Conservation (phyloP, 1,140 invertebrate genomes). For the Manduca sexta region DNA sequence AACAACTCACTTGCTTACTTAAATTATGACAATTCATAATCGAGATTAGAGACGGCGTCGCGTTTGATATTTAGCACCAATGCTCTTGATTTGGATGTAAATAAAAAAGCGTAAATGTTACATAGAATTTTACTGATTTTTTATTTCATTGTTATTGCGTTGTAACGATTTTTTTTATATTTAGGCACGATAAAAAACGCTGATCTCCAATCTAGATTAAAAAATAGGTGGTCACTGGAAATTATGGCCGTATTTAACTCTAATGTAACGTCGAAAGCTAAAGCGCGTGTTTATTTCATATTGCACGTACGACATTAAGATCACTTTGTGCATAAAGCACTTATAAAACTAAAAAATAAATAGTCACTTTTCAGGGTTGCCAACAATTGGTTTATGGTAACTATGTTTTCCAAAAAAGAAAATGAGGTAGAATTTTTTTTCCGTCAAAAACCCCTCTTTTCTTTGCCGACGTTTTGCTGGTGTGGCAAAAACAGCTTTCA, state of each 20-base stretch:
- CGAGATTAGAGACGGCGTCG: constrained; percentile 3
- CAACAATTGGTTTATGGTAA: background rate
- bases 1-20: constrained; percentile 15
- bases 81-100: background rate
- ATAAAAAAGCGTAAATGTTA: no score
- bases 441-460: background rate
- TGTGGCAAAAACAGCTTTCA: background rate
- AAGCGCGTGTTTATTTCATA: background rate
- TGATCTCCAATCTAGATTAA: constrained; percentile 7
- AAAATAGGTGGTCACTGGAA: constrained; percentile 2
- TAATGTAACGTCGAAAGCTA: constrained; percentile 1
- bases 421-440: constrained; percentile 2
- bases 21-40: constrained; percentile 3
- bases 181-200: background rate
- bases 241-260: constrained; percentile 2
- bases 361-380: background rate
- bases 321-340: background rate
- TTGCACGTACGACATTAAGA: background rate
- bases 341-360: constrained; percentile 1
- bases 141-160: no score
- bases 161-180: no score
- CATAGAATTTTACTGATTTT: no score
- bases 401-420: background rate
- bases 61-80: background rate
- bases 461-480: background rate